Percentiles rank a stretch among this genome's conserved stretches.
Conservation (phyloP, 2,888 invertebrate genomes). For the Drosophila algonquin region DNA sequence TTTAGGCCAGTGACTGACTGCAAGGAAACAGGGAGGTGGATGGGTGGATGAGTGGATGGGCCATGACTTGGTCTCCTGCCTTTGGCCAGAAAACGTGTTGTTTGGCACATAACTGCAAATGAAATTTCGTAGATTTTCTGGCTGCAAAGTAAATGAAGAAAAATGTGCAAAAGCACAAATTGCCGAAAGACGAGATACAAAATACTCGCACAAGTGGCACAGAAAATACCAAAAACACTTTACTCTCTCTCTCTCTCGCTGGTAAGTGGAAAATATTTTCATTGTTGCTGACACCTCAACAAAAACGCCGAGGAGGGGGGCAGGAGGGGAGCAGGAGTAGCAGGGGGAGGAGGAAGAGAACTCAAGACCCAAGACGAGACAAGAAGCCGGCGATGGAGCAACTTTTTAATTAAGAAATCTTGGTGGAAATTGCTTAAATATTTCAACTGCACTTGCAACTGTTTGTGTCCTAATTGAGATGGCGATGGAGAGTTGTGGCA, state of each 20-base stretch:
- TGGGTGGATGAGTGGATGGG: not conserved
- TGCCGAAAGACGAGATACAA: slow-evolving; percentile 51
- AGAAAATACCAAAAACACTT: slow-evolving; percentile 31
- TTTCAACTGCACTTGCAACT: slow-evolving; percentile 61
- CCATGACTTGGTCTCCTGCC: not conserved
- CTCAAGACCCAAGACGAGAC: slow-evolving; percentile 27
- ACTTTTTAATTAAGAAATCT: slow-evolving; percentile 78
- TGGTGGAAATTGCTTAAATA: slow-evolving; percentile 71
- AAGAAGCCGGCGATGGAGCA: slow-evolving; percentile 38
- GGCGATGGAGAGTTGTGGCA: slow-evolving; percentile 48
- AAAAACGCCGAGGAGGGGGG: slow-evolving; percentile 7
- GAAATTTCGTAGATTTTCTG: slow-evolving; percentile 73
- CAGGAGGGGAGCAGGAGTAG: not conserved
- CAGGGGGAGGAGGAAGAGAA: slow-evolving; percentile 2
- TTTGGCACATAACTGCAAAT: slow-evolving; percentile 73
- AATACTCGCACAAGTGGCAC: slow-evolving; percentile 18
- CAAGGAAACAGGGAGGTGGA: slow-evolving; percentile 3
- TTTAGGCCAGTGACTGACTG: slow-evolving; percentile 51
- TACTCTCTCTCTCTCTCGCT: not conserved
- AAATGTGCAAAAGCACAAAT: slow-evolving; percentile 76
- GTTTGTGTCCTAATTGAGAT: slow-evolving; percentile 70
- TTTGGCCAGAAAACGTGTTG: slow-evolving; percentile 20
- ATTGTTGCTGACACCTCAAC: slow-evolving; percentile 76
- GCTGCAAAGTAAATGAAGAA: slow-evolving; percentile 78
- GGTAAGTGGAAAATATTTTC: slow-evolving; percentile 70